These are phyloP conservation scores for Sesamia inferens DNA, from an alignment of 2,888 invertebrate genomes.

Conservation along the genomic window DNA sequence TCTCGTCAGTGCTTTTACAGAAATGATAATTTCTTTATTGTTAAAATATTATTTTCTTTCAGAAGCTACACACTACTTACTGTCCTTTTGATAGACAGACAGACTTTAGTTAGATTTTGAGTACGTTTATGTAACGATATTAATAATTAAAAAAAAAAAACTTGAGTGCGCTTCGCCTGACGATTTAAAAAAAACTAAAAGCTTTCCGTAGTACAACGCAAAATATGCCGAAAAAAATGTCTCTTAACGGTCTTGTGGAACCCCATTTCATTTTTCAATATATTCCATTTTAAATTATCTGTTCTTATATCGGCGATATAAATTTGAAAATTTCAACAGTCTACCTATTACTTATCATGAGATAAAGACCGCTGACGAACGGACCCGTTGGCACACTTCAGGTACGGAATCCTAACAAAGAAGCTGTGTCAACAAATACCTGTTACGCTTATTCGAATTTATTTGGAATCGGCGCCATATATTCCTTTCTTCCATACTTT, in stretches of 20 bases:
- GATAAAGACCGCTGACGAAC: not conserved
- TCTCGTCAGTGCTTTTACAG: slow-evolving; percentile 18
- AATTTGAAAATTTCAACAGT: too few relatives aligned
- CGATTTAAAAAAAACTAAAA: too few relatives aligned
- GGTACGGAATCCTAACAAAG: not conserved
- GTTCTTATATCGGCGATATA: not conserved
- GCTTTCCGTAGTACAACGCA: too few relatives aligned
- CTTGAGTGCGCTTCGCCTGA: too few relatives aligned
- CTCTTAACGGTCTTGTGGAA: too few relatives aligned
- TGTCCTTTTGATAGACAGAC: not conserved
- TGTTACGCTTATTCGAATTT: too few relatives aligned
- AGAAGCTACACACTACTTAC: slow-evolving; percentile 17
- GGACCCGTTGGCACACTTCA: not conserved
- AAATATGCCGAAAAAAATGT: not conserved
- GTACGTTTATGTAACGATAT: too few relatives aligned
- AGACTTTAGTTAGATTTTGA: not conserved
- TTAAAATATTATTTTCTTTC: slow-evolving; percentile 38
- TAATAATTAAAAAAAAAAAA: too few relatives aligned
- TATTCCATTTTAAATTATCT: not conserved
- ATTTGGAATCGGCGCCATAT: too few relatives aligned
- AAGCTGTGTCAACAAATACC: not conserved
- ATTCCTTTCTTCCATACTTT: too few relatives aligned
- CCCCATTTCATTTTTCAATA: not conserved
- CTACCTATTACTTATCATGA: too few relatives aligned
- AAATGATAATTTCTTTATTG: slow-evolving; percentile 44